These are phyloP conservation scores for Campoplex nolae DNA, from an alignment of 2,888 invertebrate genomes.

Conservation along the genomic window DNA sequence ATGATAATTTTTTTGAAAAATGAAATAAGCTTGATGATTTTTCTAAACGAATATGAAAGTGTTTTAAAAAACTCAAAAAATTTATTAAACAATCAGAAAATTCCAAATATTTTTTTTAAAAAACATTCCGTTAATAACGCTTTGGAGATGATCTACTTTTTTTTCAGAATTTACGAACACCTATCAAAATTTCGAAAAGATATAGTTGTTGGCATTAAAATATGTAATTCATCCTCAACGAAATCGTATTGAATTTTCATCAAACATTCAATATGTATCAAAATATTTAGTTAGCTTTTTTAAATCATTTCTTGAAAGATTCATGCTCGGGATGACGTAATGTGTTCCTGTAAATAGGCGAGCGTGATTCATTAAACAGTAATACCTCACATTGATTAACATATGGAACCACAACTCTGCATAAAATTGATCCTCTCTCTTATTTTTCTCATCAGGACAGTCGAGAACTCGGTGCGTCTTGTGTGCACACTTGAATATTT, in stretches of 20 bases:
- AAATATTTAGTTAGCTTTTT: background rate
- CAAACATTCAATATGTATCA: background rate
- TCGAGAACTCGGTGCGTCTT: background rate
- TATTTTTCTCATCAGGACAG: background rate
- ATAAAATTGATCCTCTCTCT: constrained; percentile 16
- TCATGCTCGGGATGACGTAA: background rate
- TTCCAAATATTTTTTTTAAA: too few species aligned
- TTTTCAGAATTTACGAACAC: background rate
- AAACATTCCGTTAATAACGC: too few species aligned
- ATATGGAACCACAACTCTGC: background rate
- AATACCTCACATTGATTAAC: background rate
- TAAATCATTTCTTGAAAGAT: background rate
- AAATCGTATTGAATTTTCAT: background rate
- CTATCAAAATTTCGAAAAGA: background rate
- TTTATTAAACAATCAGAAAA: too few species aligned
- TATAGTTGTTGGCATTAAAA: background rate
- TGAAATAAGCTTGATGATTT: too few species aligned
- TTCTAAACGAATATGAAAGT: too few species aligned
- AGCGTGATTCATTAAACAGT: background rate
- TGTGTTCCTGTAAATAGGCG: background rate
- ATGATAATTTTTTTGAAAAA: too few species aligned
- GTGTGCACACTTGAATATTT: background rate
- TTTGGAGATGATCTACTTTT: background rate
- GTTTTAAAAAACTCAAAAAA: too few species aligned
- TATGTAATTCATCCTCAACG: background rate